Evolutionary conservation across 2,113 vertebrate species (phyloP), one percentile per base, ranked within the genome.

Genomic region (Atherinomorus stipes): DNA sequence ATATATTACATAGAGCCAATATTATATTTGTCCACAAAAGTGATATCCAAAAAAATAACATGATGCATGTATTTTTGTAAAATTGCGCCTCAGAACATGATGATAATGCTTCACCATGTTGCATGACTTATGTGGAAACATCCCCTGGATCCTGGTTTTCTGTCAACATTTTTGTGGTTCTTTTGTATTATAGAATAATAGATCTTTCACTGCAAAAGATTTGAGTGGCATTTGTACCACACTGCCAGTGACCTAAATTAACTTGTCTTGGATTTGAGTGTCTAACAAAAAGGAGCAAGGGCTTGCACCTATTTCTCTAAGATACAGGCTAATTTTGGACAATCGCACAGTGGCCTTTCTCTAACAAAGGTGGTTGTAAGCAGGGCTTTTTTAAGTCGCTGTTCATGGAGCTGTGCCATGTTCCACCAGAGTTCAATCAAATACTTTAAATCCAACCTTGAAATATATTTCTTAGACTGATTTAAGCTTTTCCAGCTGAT

Each of bases 271-370:
- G 66, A 87, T 73, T 75, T 79, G 59, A 84, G 82, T 84, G 77
- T 87, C 67, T 61, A 80, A 80, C 38, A 65, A 74, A 76, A 81
- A 84, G 71, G 84, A 87, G 84, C 67, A 80, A 82, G 86, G 87
- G 81, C 86, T 89, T 76, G 67, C 52, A 53, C 70, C 70, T 76
- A 69, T 74, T 74, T 84, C 64, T 83, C 67, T 76, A 82, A 76
- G 72, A 76, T 79, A 71, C 67, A 77, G 81, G 85, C 77, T 85
- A 74, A 85, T 86, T 88, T 84, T 84, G 90, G 94, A 95, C 93
- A 94, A 93, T 94, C 90, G 87, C 91, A 90, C 89, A 89, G 90
- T 93, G 92, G 93, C 92, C 91, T 92, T 94, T 93, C 82, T 91
- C 75, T 85, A 76, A 67, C 67, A 84, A 79, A 89, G 85, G 69